A percentile compares a stretch with the other conserved stretches of the same genome.
Evolutionary conservation across 2,888 invertebrate species (phyloP).

Genomic region (Eugnorisma glareosa): DNA sequence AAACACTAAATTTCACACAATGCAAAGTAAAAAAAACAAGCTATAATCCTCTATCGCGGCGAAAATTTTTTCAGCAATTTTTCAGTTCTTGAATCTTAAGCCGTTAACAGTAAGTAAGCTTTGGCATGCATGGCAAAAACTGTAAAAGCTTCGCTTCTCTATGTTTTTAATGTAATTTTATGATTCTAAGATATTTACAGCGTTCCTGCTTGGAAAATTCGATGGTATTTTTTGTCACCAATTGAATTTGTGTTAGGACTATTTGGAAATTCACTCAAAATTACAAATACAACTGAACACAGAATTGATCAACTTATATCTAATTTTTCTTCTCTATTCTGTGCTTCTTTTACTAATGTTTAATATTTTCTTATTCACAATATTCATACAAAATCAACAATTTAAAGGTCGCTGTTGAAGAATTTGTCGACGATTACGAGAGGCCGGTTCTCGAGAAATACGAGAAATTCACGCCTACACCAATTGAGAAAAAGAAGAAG

Average conservation of each 20-base stretch:
- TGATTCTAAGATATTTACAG: slow-evolving; percentile 32
- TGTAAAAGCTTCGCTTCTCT: slow-evolving; percentile 76
- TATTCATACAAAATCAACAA: slow-evolving; percentile 68
- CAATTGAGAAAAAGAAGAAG: slow-evolving; percentile 89
- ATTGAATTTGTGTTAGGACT: not conserved
- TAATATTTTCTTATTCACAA: slow-evolving; percentile 28
- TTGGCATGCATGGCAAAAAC: slow-evolving; percentile 74
- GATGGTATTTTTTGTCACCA: slow-evolving; percentile 21
- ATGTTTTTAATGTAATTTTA: slow-evolving; percentile 58
- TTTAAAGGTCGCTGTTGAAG: slow-evolving; percentile 86
- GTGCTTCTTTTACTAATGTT: slow-evolving; percentile 25
- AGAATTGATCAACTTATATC: slow-evolving; percentile 15
- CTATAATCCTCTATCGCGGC: slow-evolving; percentile 72
- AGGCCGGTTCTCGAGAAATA: slow-evolving; percentile 93
- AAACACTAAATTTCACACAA: slow-evolving; percentile 68
- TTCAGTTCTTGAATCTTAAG: slow-evolving; percentile 49
- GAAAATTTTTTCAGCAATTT: slow-evolving; percentile 51
- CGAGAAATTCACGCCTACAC: slow-evolving; percentile 90
- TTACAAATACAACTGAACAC: slow-evolving; percentile 35
- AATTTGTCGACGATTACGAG: slow-evolving; percentile 93
- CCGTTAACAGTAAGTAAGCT: slow-evolving; percentile 64
- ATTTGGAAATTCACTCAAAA: slow-evolving; percentile 27
- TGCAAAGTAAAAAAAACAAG: slow-evolving; percentile 55
- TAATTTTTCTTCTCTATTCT: slow-evolving; percentile 37
- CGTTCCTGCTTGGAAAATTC: slow-evolving; percentile 39